Percentiles rank a stretch among this genome's conserved stretches.
These are phyloP conservation scores for Myotis daubentonii DNA, from an alignment of 2,797 vertebrate genomes.

Conservation along the genomic window DNA sequence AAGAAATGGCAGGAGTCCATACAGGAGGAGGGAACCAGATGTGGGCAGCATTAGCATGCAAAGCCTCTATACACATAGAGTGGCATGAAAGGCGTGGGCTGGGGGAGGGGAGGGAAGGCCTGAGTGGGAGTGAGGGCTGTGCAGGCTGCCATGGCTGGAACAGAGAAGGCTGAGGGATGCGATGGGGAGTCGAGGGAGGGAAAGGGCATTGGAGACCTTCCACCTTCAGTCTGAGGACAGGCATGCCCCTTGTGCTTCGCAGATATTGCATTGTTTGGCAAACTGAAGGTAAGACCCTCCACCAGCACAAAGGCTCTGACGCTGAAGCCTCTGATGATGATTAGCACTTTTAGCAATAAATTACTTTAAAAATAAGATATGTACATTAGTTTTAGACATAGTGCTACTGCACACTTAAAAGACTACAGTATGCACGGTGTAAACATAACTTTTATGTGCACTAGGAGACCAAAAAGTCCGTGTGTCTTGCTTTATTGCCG, in stretches of 20 bases:
- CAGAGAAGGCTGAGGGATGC: not conserved
- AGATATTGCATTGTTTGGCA: not conserved
- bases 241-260: not conserved
- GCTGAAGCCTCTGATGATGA: no score
- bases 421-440: not conserved
- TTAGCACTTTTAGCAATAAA: not conserved
- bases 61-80: not conserved
- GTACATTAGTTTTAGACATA: not conserved
- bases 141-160: rapidly evolving
- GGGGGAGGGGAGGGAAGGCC: not conserved
- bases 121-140: rapidly evolving
- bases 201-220: not conserved
- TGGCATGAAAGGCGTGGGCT: not conserved
- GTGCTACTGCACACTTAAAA: not conserved
- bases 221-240: not conserved
- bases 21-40: not conserved
- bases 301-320: not conserved
- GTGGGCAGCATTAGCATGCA: not conserved
- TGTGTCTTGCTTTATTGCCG: not conserved
- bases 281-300: not conserved
- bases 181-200: not conserved
- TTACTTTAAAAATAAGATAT: not conserved
- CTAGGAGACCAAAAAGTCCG: not conserved
- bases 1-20: not conserved
- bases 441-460: not conserved